Evolutionary conservation across 2,797 vertebrate genomes (phyloP).

Genomic region (Neosalanx taihuensis): DNA sequence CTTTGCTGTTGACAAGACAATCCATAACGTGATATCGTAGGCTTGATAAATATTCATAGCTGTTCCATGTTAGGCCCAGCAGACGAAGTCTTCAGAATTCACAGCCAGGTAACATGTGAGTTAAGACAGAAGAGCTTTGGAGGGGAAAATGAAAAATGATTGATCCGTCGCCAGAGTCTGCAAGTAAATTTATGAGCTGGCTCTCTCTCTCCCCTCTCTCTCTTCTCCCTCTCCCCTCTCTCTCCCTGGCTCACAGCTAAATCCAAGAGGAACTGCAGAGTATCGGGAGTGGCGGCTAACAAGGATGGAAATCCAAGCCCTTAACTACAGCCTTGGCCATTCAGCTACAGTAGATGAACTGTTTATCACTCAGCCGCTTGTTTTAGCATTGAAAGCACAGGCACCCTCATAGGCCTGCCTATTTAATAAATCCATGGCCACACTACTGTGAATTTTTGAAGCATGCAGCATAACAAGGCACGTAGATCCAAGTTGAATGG

Average conservation of each 20-base stretch:
- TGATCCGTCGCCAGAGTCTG: neutral
- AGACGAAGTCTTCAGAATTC: constrained; percentile 1
- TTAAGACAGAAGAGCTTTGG: constrained; percentile 3
- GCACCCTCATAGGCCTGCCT: neutral
- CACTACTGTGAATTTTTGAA: neutral
- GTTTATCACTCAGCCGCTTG: constrained; percentile 16
- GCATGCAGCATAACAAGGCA: neutral
- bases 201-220: neutral
- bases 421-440: neutral
- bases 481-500: too few species aligned
- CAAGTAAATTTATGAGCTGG: neutral
- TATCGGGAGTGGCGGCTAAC: neutral
- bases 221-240: neutral
- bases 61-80: constrained; percentile 11
- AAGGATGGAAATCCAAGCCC: constrained; percentile 16
- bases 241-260: constrained; percentile 1
- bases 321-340: constrained; percentile 8
- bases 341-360: neutral
- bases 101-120: constrained; percentile 6
- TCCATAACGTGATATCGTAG: constrained; percentile 41
- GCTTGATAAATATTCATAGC: constrained; percentile 36
- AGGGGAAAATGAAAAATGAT: neutral
- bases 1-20: constrained; percentile 50
- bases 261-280: constrained; percentile 12
- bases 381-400: neutral